These are phyloP conservation scores for Allacma fusca DNA, from an alignment of 2,888 invertebrate genomes.

Conservation along the genomic window DNA sequence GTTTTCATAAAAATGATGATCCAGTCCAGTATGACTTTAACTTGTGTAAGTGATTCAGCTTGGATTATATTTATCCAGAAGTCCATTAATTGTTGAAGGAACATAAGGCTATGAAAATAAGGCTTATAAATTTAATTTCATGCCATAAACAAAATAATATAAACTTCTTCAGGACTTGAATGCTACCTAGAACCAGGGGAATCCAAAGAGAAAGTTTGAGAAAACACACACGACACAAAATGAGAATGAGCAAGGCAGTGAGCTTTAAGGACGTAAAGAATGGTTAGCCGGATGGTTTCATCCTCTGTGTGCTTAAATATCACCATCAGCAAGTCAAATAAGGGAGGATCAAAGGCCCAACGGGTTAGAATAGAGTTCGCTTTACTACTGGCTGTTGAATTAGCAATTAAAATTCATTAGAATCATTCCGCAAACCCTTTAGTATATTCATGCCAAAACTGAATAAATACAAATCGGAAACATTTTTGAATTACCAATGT, in stretches of 20 bases:
- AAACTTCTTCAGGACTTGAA: no score
- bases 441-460: background rate
- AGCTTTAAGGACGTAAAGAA: conserved; percentile 51
- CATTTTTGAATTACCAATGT: conserved; percentile 56
- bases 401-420: no score
- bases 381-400: conserved; percentile 55
- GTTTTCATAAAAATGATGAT: conserved; percentile 55
- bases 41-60: background rate
- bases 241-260: conserved; percentile 59
- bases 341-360: conserved; percentile 56
- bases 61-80: conserved; percentile 53
- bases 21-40: conserved; percentile 51
- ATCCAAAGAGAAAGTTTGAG: conserved; percentile 52
- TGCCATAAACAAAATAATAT: no score
- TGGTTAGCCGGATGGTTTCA: conserved; percentile 27
- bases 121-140: background rate
- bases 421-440: no score
- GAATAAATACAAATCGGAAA: no score
- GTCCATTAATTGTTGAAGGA: conserved; percentile 54
- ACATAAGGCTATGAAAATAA: conserved; percentile 35
- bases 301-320: conserved; percentile 41
- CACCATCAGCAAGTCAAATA: conserved; percentile 53
- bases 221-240: conserved; percentile 57
- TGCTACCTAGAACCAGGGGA: conserved; percentile 53
- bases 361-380: conserved; percentile 54